phyloP scores from a whole-genome alignment of 2,113 vertebrate species.

The Callaeas wilsoni region DNA sequence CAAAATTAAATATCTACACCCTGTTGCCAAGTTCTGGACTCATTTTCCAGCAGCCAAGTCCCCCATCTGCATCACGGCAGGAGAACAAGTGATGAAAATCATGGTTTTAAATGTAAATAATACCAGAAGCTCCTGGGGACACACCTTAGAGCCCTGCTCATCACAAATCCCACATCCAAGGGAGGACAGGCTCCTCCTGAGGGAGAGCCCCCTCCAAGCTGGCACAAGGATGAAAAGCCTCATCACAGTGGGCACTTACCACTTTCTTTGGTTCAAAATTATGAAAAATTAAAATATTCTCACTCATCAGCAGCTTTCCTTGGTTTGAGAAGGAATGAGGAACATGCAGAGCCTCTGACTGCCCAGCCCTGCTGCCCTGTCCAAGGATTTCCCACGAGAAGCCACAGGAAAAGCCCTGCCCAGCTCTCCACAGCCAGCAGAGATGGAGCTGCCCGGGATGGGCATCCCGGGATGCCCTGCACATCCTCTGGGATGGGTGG shows the following conservation, averaged over 20 bases:
- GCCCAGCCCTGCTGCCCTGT: background rate
- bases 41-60: background rate
- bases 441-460: background rate
- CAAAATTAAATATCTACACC: background rate
- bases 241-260: background rate
- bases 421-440: background rate
- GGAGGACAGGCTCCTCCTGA: background rate
- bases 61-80: background rate
- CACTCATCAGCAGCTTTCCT: background rate
- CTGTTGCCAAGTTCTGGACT: background rate
- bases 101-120: background rate
- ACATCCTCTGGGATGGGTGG: accelerated
- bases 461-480: accelerated
- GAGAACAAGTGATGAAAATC: background rate
- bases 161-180: background rate
- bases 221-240: background rate
- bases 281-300: accelerated
- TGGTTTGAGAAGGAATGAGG: background rate
- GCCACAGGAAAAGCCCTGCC: accelerated
- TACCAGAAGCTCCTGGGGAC: background rate
- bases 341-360: background rate
- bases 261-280: background rate
- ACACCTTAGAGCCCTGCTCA: background rate
- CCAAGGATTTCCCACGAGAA: background rate
- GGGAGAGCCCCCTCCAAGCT: background rate